phyloP scores from a whole-genome alignment of 2,888 invertebrate species.

The Rhagonycha lutea region DNA sequence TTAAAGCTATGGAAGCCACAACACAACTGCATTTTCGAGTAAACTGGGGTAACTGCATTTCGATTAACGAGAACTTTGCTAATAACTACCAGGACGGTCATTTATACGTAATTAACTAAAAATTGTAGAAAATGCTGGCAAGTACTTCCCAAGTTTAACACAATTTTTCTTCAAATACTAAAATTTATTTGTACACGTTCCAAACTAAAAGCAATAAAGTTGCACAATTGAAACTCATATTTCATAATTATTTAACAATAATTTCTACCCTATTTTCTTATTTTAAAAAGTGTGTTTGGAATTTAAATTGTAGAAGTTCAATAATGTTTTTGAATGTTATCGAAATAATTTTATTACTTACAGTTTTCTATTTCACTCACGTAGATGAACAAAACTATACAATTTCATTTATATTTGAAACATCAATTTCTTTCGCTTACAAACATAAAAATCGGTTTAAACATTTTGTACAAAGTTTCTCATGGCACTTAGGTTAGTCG shows the following conservation, averaged over 20 bases:
- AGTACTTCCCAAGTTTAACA: neutral
- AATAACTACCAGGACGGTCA: neutral
- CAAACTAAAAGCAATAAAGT: neutral
- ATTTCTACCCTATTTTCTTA: neutral
- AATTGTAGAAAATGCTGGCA: neutral
- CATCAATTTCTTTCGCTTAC: neutral
- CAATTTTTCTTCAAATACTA: neutral
- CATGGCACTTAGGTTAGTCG: too few relatives aligned
- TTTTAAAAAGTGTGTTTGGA: neutral
- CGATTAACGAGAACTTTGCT: neutral
- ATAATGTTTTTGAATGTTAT: neutral
- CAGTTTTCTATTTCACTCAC: neutral
- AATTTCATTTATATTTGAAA: neutral
- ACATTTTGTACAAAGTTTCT: neutral
- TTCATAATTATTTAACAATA: neutral
- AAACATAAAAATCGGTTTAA: neutral
- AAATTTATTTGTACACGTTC: neutral
- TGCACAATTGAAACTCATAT: neutral
- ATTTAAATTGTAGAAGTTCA: neutral
- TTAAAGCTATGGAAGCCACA: neutral
- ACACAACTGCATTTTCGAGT: neutral
- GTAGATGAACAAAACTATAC: neutral
- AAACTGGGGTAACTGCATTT: neutral
- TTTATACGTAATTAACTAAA: neutral
- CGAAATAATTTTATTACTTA: neutral